Evolutionary conservation across 2,888 invertebrate species (phyloP).

Genomic region (Venusia cambrica): DNA sequence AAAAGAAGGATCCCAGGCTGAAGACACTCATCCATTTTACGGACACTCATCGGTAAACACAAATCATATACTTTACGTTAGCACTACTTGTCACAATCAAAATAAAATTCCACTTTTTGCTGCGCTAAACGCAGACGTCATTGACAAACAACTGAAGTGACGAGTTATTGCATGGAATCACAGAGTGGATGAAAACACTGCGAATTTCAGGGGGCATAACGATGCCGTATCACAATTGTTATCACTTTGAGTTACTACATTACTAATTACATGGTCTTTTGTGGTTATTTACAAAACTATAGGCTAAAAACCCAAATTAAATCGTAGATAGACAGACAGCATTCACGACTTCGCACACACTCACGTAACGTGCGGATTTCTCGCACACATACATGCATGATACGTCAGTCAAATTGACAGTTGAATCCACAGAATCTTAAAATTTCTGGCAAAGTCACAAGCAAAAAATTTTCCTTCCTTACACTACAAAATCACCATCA

Average conservation of each 20-base stretch:
- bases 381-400: constrained; percentile 47
- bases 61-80: constrained; percentile 66
- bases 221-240: constrained; percentile 72
- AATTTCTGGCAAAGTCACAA: too few relatives aligned
- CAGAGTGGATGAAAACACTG: constrained; percentile 73
- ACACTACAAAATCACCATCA: too few relatives aligned
- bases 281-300: constrained; percentile 75
- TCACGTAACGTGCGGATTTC: constrained; percentile 71
- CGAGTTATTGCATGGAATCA: constrained; percentile 76
- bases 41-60: constrained; percentile 71
- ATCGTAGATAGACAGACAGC: constrained; percentile 72
- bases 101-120: constrained; percentile 79
- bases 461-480: too few relatives aligned
- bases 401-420: constrained; percentile 57
- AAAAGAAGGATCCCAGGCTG: constrained; percentile 68
- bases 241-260: constrained; percentile 72
- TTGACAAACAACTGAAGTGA: constrained; percentile 80
- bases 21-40: constrained; percentile 77
- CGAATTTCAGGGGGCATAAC: constrained; percentile 65
- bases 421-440: too few relatives aligned
- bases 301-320: constrained; percentile 77
- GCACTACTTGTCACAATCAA: constrained; percentile 78
- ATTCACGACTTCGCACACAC: constrained; percentile 78
- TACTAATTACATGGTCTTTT: constrained; percentile 67
- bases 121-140: constrained; percentile 81